A percentile compares a stretch with the other conserved stretches of the same genome.
These are phyloP conservation scores for Carcharodon carcharias DNA, from an alignment of 2,797 vertebrate species.

Conservation along the genomic window DNA sequence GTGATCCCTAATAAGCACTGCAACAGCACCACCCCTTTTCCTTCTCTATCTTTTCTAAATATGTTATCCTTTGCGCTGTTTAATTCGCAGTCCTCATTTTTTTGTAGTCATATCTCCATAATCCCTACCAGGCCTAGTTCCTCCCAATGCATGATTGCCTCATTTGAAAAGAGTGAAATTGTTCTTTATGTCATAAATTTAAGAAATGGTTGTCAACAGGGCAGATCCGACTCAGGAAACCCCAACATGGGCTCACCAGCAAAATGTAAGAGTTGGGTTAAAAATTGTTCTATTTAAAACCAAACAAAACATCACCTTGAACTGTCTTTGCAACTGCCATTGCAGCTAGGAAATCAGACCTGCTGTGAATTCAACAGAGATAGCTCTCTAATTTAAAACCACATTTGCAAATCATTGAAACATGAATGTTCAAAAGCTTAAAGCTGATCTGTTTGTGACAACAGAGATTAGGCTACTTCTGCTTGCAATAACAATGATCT, in stretches of 20 bases:
- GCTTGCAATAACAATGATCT: neutral
- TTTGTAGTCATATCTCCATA: no score
- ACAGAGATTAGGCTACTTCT: neutral
- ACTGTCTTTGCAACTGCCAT: neutral
- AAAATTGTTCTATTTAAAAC: neutral
- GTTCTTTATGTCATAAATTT: neutral
- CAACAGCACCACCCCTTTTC: no score
- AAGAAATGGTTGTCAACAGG: neutral
- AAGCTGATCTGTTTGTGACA: slow-evolving; percentile 32
- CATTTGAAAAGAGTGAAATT: neutral
- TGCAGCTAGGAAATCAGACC: neutral
- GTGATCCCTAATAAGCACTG: no score
- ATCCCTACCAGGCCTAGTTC: no score
- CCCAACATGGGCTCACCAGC: neutral
- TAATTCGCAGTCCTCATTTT: no score
- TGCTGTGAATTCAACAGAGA: neutral
- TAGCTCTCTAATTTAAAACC: slow-evolving; percentile 23
- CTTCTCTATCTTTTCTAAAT: no score
- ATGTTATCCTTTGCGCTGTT: no score
- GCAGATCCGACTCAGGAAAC: no score
- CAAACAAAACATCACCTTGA: neutral
- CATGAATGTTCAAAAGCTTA: slow-evolving; percentile 8
- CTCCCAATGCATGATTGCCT: no score
- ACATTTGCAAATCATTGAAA: slow-evolving; percentile 26
- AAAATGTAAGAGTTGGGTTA: neutral